phyloP scores from a whole-genome alignment of 92 coral and sea anemone genomes.

The Bergia sp. region DNA sequence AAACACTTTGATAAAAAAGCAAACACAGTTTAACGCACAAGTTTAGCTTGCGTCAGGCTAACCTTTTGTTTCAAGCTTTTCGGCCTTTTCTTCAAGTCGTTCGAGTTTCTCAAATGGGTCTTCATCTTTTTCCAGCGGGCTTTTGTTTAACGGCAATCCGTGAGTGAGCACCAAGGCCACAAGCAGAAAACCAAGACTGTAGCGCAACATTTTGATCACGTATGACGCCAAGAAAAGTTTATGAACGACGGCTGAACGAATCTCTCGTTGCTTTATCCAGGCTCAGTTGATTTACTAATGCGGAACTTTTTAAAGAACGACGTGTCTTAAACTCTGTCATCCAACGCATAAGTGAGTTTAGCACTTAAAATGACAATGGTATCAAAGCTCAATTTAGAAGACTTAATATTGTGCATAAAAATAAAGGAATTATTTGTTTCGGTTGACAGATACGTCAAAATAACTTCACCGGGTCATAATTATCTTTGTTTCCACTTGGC shows the following conservation, averaged over 20 bases:
- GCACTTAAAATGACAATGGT: conserved; percentile 15
- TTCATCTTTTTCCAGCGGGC: neutral
- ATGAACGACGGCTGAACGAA: neutral
- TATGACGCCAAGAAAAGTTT: neutral
- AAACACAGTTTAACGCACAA: neutral
- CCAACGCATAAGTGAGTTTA: neutral
- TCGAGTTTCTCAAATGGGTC: conserved; percentile 36
- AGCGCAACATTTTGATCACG: conserved; percentile 35
- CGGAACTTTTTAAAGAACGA: conserved; percentile 30
- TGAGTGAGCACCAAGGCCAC: conserved; percentile 26
- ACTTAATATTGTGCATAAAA: conserved; percentile 27
- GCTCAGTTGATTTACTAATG: neutral
- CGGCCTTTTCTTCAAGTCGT: neutral
- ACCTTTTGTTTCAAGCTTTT: conserved; percentile 27
- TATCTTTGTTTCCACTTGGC: neutral
- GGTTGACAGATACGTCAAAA: neutral
- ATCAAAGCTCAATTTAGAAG: neutral
- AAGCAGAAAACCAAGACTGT: conserved; percentile 21
- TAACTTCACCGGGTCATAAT: neutral
- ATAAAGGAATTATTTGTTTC: conserved; percentile 14
- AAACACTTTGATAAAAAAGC: neutral
- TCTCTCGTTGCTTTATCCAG: neutral
- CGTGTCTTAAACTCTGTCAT: conserved; percentile 17
- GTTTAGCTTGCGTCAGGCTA: neutral
- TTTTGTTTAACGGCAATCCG: conserved; percentile 15